phyloP scores from a whole-genome alignment of 1,140 invertebrate species.

The Formica selysi region DNA sequence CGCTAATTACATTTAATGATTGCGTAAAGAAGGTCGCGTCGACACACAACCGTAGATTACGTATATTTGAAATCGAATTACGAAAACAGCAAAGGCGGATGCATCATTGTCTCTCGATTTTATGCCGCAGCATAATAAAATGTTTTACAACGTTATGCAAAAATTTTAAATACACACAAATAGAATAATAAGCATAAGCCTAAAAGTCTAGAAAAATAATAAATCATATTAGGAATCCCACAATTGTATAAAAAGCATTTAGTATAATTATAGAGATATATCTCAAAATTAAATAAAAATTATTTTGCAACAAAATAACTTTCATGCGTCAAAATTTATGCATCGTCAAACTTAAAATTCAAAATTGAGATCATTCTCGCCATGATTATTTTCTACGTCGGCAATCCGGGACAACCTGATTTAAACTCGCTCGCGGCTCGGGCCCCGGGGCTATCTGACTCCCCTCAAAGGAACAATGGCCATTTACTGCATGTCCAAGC shows the following conservation, averaged over 20 bases:
- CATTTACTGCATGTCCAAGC: conserved; percentile 59
- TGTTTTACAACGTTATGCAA: conserved; percentile 11
- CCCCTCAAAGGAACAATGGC: conserved; percentile 51
- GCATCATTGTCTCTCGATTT: conserved; percentile 18
- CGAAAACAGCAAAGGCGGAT: background rate
- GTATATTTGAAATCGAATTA: conserved; percentile 40
- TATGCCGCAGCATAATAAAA: conserved; percentile 31
- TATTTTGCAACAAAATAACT: background rate
- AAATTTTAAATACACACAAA: background rate
- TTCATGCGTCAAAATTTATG: background rate
- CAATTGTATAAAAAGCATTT: background rate
- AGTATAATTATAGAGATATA: background rate
- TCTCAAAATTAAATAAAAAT: background rate
- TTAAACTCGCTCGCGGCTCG: conserved; percentile 33
- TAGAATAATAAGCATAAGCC: background rate
- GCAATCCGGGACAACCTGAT: conserved; percentile 37
- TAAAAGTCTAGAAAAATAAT: background rate
- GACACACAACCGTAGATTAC: conserved; percentile 4
- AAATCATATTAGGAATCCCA: background rate
- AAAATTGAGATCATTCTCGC: conserved; percentile 33
- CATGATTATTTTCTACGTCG: conserved; percentile 30
- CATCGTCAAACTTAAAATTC: background rate
- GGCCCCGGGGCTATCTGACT: conserved; percentile 25
- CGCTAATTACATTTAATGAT: conserved; percentile 25
- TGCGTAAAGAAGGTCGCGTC: conserved; percentile 24